Base-by-base conservation (phyloP, 2,888 invertebrate species). In the Cerceris rybyensis region DNA sequence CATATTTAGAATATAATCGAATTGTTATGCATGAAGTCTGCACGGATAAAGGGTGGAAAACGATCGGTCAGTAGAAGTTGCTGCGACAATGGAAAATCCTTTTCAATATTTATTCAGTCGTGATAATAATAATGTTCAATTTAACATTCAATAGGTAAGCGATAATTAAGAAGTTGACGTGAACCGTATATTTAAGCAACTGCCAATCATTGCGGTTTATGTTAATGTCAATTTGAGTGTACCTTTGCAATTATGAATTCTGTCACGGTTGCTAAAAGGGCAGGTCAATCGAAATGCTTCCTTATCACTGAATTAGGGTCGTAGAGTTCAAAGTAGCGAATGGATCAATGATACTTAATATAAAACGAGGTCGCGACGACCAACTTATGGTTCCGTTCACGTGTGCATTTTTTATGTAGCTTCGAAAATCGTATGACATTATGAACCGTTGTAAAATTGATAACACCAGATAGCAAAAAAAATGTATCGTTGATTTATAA, bases 331-430 rank as follows among this genome's bases (percentile, higher is more conserved):
- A 72, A 72, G 54, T 50, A 73, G 17, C 46, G 6, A 39, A n/a
- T 6, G 39, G 58, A 60, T 68, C 66, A 79, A 70, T 70, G 60
- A 46, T 46, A 70, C n/a, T 70, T 78, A 65, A 70, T 64, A 39
- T 39, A 60, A 28, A 60, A 55, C 7, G 16, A 28, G n/a, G n/a
- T 57, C 61, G 68, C 39, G 50, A 66, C 65, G 16, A 59, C 41
- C n/a, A 49, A 58, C 14, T 66, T 59, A 43, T 17, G 11, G 61
- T 64, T 55, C 50, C 14, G 0, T 14, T 69, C 9, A 5, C 9
- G 13, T 5, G 39, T 14, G 7, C 14, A 6, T n/a, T 11, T 58
- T 28, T 50, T 75, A 72, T 78, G 63, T 65, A 66, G 63, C 63
- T 43, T 52, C 43, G 8, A 28, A 16, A 17, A n/a, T 52, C 49